Evolutionary conservation across 1,140 invertebrate genomes (phyloP).

Genomic region (Zophobas atratus): DNA sequence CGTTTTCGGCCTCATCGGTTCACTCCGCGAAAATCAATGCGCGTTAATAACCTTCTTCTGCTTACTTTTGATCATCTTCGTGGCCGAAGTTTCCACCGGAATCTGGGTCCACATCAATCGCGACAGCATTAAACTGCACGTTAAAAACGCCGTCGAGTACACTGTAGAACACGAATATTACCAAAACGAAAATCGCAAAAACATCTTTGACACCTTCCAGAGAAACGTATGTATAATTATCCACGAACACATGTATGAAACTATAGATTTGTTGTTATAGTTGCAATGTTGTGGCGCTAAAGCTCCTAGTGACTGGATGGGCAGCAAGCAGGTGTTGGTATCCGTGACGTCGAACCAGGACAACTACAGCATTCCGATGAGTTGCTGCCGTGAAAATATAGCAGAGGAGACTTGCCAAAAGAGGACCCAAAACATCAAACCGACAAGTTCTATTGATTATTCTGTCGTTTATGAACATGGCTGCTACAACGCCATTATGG

Average conservation of each 20-base stretch:
- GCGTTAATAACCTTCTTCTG: slow-evolving; percentile 88
- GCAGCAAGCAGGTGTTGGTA: slow-evolving; percentile 69
- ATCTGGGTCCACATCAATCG: slow-evolving; percentile 81
- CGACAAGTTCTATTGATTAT: slow-evolving; percentile 57
- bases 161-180: slow-evolving; percentile 82
- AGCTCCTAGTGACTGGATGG: slow-evolving; percentile 80
- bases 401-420: slow-evolving; percentile 63
- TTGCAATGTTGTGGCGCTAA: slow-evolving; percentile 82
- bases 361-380: slow-evolving; percentile 69
- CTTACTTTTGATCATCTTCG: slow-evolving; percentile 82
- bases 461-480: slow-evolving; percentile 73
- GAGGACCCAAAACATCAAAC: slow-evolving; percentile 61
- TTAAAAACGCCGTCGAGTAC: slow-evolving; percentile 74
- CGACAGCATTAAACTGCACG: slow-evolving; percentile 76
- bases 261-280: slow-evolving; percentile 65
- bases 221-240: slow-evolving; percentile 69
- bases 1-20: slow-evolving; percentile 93
- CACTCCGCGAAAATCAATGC: slow-evolving; percentile 88
- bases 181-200: slow-evolving; percentile 73
- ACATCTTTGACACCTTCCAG: slow-evolving; percentile 82
- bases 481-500: slow-evolving; percentile 80
- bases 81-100: slow-evolving; percentile 83
- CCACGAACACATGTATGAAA: too few relatives aligned
- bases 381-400: slow-evolving; percentile 67
- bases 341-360: slow-evolving; percentile 61